Base-by-base conservation (phyloP, 2,113 vertebrate species). In the Choloepus hoffmanni region DNA sequence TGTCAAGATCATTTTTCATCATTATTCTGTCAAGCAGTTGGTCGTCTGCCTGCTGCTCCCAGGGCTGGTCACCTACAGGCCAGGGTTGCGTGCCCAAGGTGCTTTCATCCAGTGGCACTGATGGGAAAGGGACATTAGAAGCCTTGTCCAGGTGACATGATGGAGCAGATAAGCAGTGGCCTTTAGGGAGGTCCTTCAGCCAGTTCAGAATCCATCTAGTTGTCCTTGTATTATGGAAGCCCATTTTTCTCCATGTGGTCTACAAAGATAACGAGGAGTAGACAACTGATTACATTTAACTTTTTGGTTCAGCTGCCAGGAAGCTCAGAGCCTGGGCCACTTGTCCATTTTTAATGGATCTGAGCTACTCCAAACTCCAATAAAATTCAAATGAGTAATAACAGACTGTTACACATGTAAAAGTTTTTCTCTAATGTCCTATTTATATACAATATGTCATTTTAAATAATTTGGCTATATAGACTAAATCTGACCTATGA, bases 1-100 rank as follows among this genome's bases (percentile, higher is more conserved):
- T 94, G 96, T 97, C 95, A 85, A 77, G 85, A 94, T 63, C 53
- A 1, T 90, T 97, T 96, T 92, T 97, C 96, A 94, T 97, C 85
- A 85, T 94, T 68, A 92, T 62, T 88, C 77, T 45, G 85, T 83
- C 76, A 7, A 48, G 63, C 30, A 15, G 16, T 89, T 12, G 14
- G 16, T 89, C 9, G 0, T 78, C 85, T 65, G 70, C 30, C 63
- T 60, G 77, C 43, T 68, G 89, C 23, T 78, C 93, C 93, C 85
- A 24, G 82, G 1, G 16, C 88, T 84, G 89, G 50, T 89, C 58
- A 77, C 48, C 58, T n/a, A 15, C 40, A 19, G 58, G 85, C 88
- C 83, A 50, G 36, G 53, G 74, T 19, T 5, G 0, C 76, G 2
- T 36, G 15, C 6, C 43, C 0, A 2, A 26, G 2, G 9, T 2